Base-by-base conservation (phyloP, 1,140 invertebrate species). In the Drosophila pruinosa region DNA sequence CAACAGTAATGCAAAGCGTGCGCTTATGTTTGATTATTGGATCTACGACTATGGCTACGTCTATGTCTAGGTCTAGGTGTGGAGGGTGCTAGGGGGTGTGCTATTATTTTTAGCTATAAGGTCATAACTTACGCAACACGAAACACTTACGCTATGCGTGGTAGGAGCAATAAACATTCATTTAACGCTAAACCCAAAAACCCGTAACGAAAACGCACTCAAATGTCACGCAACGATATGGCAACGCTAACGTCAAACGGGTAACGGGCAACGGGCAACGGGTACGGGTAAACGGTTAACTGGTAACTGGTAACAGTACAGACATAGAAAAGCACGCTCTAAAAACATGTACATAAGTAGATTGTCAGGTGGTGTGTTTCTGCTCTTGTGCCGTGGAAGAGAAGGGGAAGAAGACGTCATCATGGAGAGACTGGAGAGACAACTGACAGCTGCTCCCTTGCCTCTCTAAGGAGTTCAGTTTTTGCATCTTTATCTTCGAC, bases 81-180 rank as follows among this genome's bases (percentile, higher is more conserved):
- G 41, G 14, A 4, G 4, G 14, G 34, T 53, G 41, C 59, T 43
- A n/a, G n/a, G 22, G 12, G 5, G 2, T 4, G 68, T 65, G 68
- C 59, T 54, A 47, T 38, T 54, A 63, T 39, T 54, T 28, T n/a
- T n/a, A n/a, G 58, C 67, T 64, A 56, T 56, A 54, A 59, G 53
- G 21, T 72, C 64, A 61, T 77, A 75, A 81, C 72, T 85, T 78
- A 83, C 72, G 58, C 61, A 83, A 79, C 53, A 82, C 64, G 56
- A 75, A 79, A 79, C 74, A 83, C 78, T 83, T 83, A 82, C 78
- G 78, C 79, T 57, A 83, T 56, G 38, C 65, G 61, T 57, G 68
- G 43, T 58, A 19, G 52, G 45, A 72, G 62, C 69, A 57, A 72
- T 68, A 72, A 72, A 67, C 69, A 72, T 72, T 72, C 63, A 72